Conservation (phyloP, 2,797 vertebrate species). For the Danio albolineatus region DNA sequence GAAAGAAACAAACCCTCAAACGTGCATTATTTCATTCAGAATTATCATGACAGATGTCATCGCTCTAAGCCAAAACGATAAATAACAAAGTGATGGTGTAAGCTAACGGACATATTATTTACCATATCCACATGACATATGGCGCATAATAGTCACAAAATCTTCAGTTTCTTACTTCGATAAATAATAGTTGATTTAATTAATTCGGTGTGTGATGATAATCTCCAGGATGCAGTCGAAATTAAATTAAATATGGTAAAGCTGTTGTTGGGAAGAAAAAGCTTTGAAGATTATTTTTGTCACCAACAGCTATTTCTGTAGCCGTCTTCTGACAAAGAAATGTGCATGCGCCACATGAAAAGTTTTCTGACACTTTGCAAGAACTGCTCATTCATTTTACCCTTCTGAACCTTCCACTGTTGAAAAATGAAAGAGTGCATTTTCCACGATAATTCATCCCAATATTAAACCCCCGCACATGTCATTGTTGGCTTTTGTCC, state of each 20-base stretch:
- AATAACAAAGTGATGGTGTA: background rate
- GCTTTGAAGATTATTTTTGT: conserved; percentile 8
- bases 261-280: background rate
- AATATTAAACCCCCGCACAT: conserved; percentile 68
- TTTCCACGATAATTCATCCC: conserved; percentile 55
- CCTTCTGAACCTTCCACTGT: conserved; percentile 14
- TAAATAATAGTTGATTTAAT: background rate
- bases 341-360: background rate
- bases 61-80: conserved; percentile 8
- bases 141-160: conserved; percentile 1
- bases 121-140: conserved; percentile 23
- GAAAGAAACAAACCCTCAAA: background rate
- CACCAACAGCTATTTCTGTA: background rate
- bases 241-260: background rate
- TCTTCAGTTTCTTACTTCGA: background rate
- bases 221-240: background rate
- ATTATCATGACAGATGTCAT: conserved; percentile 31
- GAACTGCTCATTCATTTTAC: conserved; percentile 56
- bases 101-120: conserved; percentile 9
- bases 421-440: conserved; percentile 71
- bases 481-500: conserved; percentile 78
- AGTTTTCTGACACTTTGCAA: conserved; percentile 32
- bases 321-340: background rate
- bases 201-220: background rate
- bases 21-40: background rate